Conservation (phyloP, 2,888 invertebrate genomes). For the Drosophila kokeensis region DNA sequence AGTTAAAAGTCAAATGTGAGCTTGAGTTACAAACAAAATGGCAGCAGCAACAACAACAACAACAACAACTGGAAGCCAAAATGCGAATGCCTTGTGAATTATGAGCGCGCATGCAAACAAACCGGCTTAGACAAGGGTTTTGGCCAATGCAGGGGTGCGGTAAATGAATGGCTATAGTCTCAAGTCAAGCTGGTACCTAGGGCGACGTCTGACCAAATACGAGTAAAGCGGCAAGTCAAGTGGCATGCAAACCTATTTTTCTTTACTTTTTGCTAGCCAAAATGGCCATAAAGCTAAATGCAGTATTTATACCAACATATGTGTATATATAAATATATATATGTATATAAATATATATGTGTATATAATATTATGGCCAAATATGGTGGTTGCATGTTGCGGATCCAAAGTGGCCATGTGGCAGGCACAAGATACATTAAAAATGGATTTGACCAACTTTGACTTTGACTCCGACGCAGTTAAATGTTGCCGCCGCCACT, state of each 20-base stretch:
- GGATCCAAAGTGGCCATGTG: constrained; percentile 60
- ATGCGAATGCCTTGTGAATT: constrained; percentile 76
- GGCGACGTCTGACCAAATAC: constrained; percentile 80
- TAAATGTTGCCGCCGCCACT: constrained; percentile 49
- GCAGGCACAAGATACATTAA: constrained; percentile 64
- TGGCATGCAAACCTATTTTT: constrained; percentile 72
- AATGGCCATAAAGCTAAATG: constrained; percentile 74
- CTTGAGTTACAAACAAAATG: constrained; percentile 66
- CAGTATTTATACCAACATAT: constrained; percentile 32
- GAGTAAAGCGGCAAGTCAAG: constrained; percentile 76
- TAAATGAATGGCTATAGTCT: constrained; percentile 5
- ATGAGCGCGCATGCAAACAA: constrained; percentile 75
- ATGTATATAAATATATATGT: background rate
- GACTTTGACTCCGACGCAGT: constrained; percentile 58
- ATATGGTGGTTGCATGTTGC: constrained; percentile 80
- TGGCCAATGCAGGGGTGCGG: constrained; percentile 18
- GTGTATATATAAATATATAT: background rate
- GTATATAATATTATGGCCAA: constrained; percentile 67
- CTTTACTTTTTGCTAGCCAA: constrained; percentile 32
- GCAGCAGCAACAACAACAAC: constrained; percentile 23
- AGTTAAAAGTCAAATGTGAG: constrained; percentile 81
- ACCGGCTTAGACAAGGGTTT: constrained; percentile 66
- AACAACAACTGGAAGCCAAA: constrained; percentile 47
- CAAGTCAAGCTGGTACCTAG: constrained; percentile 64
- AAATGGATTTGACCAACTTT: constrained; percentile 26